A percentile compares a stretch with the other conserved stretches of the same genome.
Evolutionary conservation across 1,140 invertebrate species (phyloP).

Genomic region (Euwallacea similis): DNA sequence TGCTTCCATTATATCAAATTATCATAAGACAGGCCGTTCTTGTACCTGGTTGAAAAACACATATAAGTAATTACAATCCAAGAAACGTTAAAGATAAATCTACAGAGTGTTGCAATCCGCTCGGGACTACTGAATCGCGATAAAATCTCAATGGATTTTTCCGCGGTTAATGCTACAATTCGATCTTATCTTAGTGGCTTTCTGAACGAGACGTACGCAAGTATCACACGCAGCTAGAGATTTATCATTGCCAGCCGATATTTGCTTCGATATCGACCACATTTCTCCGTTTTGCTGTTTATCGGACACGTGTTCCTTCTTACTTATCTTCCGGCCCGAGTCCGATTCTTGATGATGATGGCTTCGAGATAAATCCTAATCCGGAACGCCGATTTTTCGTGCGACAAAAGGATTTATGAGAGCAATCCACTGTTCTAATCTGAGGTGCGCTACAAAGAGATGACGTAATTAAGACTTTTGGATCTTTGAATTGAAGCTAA

Average conservation of each 20-base stretch:
- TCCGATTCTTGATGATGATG: background rate
- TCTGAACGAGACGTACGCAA: slow-evolving; percentile 38
- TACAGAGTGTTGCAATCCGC: slow-evolving; percentile 37
- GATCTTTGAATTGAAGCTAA: too few relatives aligned
- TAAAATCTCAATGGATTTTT: slow-evolving; percentile 40
- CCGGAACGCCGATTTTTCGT: background rate
- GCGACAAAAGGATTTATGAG: too few relatives aligned
- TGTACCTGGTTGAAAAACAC: slow-evolving; percentile 16
- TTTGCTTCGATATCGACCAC: slow-evolving; percentile 30
- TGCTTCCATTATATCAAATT: too few relatives aligned
- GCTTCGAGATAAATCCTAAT: background rate
- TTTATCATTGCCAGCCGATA: slow-evolving; percentile 32
- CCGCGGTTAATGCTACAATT: slow-evolving; percentile 37
- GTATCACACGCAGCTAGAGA: slow-evolving; percentile 35
- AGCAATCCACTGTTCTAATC: too few relatives aligned
- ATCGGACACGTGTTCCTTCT: slow-evolving; percentile 32
- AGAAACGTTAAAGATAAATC: slow-evolving; percentile 31
- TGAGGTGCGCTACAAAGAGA: too few relatives aligned
- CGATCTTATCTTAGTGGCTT: slow-evolving; percentile 35
- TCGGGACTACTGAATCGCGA: slow-evolving; percentile 38
- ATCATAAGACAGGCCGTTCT: slow-evolving; percentile 8
- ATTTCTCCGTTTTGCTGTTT: slow-evolving; percentile 33
- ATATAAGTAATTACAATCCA: slow-evolving; percentile 37
- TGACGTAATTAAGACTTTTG: too few relatives aligned
- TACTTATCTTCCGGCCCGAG: slow-evolving; percentile 15